These are phyloP conservation scores for Hybos culiciformis DNA, from an alignment of 2,888 invertebrate species.

Conservation along the genomic window DNA sequence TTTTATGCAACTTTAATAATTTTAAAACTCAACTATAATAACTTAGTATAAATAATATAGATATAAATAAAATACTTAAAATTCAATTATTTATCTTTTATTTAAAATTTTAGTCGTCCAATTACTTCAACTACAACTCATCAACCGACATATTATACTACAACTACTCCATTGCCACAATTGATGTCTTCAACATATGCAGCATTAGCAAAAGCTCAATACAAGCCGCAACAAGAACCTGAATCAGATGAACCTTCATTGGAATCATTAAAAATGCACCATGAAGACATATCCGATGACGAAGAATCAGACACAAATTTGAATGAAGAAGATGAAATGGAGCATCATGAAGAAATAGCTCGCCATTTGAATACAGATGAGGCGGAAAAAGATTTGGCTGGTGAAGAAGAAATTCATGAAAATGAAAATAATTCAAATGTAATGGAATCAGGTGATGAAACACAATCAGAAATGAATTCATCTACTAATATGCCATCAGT, in stretches of 20 bases:
- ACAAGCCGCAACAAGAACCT: constrained; percentile 15
- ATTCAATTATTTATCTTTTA: constrained; percentile 21
- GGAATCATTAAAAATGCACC: constrained; percentile 26
- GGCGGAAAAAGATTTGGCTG: constrained; percentile 9
- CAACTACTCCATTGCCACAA: constrained; percentile 27
- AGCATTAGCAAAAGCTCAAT: constrained; percentile 18
- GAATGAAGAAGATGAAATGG: not conserved
- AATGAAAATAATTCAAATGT: constrained; percentile 8
- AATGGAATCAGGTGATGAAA: not conserved
- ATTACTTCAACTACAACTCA: constrained; percentile 30
- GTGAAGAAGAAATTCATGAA: constrained; percentile 1
- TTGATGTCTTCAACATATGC: constrained; percentile 25
- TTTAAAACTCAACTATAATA: no score
- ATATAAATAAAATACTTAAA: constrained; percentile 16
- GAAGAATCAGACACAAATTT: constrained; percentile 13
- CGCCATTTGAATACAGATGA: constrained; percentile 9
- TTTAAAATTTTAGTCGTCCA: constrained; percentile 26
- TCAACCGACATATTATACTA: constrained; percentile 16
- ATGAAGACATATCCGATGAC: constrained; percentile 19
- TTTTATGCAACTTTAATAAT: no score
- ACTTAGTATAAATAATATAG: no score
- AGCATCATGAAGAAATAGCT: not conserved
- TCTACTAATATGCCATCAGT: constrained; percentile 28
- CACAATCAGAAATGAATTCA: constrained; percentile 14
- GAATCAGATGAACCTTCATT: constrained; percentile 24